Base-by-base conservation (phyloP, 2,888 invertebrate species). In the Camptogramma bilineatum region DNA sequence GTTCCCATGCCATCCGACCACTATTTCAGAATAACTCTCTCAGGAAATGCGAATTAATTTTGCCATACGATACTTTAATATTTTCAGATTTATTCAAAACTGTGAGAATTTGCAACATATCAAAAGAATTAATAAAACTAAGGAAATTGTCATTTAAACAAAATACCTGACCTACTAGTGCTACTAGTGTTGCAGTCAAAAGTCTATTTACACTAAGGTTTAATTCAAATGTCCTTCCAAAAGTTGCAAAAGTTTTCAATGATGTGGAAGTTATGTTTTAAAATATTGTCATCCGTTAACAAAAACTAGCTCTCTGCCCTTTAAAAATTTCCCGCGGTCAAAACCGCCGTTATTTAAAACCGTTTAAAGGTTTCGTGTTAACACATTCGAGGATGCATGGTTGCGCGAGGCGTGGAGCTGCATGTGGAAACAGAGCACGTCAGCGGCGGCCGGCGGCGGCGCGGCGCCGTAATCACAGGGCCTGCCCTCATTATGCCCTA, bases 381-480 rank as follows among this genome's bases (percentile, higher is more conserved):
- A 78, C 79, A 78, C 80, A 73, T 82, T 80, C 82, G 82, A 80
- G 79, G 76, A 78, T 73, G 73, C 79, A 69, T 78, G 80, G 82
- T 78, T 78, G 78, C 69, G 74, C 74, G 76, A 76, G 78, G 77
- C 70, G 78, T 73, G 73, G 72, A 52, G 74, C 74, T 76, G 75
- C 73, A 84, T 82, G 87, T 84, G 85, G 87, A 86, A 85, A 85
- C 87, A 80, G 81, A 78, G 81, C 88, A 85, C 91, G 94, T 94
- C 94, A 94, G 87, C 93, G 90, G 88, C 90, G 91, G 90, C 89
- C 85, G 87, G 81, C 87, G 86, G 90, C 86, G 85, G 91, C 85
- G 92, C 85, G 92, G 92, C 89, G 87, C 87, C 84, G 83, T 94
- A 94, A 94, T 94, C 93, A 94, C 94, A 94, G 94, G 91, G 89